These are phyloP conservation scores for Muscina levida DNA, from an alignment of 2,888 invertebrate genomes.

Conservation along the genomic window DNA sequence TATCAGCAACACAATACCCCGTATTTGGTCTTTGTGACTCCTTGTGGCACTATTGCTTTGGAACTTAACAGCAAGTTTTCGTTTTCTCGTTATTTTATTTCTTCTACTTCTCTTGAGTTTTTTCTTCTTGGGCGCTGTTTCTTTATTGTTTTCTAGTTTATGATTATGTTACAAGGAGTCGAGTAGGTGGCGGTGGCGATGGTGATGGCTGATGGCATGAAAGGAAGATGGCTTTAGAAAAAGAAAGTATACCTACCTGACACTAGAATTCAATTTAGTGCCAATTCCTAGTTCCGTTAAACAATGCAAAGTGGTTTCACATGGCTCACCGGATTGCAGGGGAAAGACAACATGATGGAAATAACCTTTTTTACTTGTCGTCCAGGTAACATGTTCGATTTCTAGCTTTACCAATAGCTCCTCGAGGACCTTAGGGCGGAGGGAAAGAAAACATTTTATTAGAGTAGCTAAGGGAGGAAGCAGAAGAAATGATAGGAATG, in stretches of 20 bases:
- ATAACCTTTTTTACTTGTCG: conserved; percentile 84
- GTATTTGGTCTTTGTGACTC: not conserved
- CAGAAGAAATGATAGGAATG: too few relatives aligned
- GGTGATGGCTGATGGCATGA: not conserved
- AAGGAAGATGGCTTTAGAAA: not conserved
- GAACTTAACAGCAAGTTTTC: not conserved
- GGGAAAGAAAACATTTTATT: not conserved
- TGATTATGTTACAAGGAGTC: not conserved
- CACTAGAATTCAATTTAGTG: conserved; percentile 85
- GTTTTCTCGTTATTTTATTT: conserved; percentile 4
- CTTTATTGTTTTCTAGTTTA: conserved; percentile 7
- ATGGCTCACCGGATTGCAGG: conserved; percentile 85
- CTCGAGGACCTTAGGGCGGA: conserved; percentile 83
- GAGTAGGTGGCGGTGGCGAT: too few relatives aligned
- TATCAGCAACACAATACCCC: conserved; percentile 21
- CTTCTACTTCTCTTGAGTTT: not conserved
- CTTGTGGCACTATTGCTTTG: conserved; percentile 17
- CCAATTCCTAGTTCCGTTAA: conserved; percentile 87
- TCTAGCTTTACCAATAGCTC: conserved; percentile 84
- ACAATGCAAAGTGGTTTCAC: conserved; percentile 87
- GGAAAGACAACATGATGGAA: conserved; percentile 87
- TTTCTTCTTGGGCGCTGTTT: not conserved
- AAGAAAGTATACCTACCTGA: conserved; percentile 82
- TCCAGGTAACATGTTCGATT: conserved; percentile 87
- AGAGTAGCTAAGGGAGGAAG: not conserved